phyloP scores from a whole-genome alignment of 2,888 invertebrate species.

The Rhopalosiphum nymphaeae region DNA sequence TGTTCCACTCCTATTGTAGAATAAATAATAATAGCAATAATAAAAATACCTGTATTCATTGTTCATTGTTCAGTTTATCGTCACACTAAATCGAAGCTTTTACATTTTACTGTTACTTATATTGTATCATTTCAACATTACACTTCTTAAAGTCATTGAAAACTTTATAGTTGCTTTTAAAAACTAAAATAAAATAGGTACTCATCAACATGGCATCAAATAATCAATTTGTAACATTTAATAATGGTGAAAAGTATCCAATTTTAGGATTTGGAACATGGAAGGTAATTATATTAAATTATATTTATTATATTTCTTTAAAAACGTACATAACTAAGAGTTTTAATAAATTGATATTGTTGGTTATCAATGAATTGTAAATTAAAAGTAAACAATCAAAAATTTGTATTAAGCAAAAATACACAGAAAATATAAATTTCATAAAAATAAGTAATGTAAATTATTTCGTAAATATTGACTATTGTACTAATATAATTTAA shows the following conservation, averaged over 20 bases:
- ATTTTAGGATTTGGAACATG: slow-evolving; percentile 71
- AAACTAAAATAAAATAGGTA: not conserved
- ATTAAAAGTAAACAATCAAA: not conserved
- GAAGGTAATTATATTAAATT: slow-evolving; percentile 68
- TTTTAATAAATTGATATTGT: too few relatives aligned
- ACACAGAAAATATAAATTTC: not conserved
- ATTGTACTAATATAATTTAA: not conserved
- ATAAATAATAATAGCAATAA: slow-evolving; percentile 11
- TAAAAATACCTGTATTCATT: not conserved
- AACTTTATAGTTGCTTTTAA: not conserved
- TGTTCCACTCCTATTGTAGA: not conserved
- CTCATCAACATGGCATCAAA: slow-evolving; percentile 34
- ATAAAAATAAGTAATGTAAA: not conserved
- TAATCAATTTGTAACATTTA: slow-evolving; percentile 68
- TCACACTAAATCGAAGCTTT: not conserved
- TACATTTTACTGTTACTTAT: not conserved
- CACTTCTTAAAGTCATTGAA: not conserved
- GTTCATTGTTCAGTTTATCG: not conserved
- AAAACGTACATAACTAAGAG: not conserved
- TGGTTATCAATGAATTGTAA: not conserved
- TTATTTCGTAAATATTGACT: not conserved
- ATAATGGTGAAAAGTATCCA: slow-evolving; percentile 70
- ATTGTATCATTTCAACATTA: not conserved
- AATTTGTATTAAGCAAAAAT: not conserved
- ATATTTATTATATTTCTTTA: not conserved